Evolutionary conservation across 2,888 invertebrate species (phyloP).

Genomic region (Tenthredo mesomela): DNA sequence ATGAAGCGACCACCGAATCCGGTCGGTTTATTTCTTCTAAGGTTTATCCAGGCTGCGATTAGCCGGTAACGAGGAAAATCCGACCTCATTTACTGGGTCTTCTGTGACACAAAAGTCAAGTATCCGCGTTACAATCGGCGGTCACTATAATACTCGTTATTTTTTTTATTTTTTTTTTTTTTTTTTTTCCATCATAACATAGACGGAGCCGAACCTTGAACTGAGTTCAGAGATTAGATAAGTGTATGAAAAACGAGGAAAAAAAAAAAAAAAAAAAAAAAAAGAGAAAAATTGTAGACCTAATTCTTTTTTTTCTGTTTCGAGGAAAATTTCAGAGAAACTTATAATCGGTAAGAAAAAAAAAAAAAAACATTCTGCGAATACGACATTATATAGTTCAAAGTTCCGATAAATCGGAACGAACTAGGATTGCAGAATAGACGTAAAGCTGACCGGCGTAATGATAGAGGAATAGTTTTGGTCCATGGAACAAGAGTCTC

Average conservation of each 20-base stretch:
- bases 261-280: background rate
- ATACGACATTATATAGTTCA: background rate
- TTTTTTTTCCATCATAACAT: background rate
- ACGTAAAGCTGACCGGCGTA: background rate
- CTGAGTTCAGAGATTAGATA: background rate
- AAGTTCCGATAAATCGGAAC: background rate
- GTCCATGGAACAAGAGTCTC: conserved; percentile 12
- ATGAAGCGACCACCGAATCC: conserved; percentile 70
- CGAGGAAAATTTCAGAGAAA: background rate
- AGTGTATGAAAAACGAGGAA: background rate
- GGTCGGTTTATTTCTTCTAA: conserved; percentile 45
- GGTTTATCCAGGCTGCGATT: conserved; percentile 28
- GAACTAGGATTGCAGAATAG: background rate
- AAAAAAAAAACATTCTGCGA: too few relatives aligned
- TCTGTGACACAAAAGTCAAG: background rate
- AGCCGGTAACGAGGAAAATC: conserved; percentile 12
- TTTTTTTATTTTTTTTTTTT: background rate
- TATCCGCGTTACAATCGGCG: background rate
- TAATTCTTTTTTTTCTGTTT: background rate
- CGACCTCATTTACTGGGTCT: background rate
- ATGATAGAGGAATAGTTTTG: conserved; percentile 37
- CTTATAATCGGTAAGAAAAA: background rate
- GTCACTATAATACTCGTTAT: background rate
- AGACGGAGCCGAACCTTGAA: background rate
- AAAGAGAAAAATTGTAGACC: background rate